These are phyloP conservation scores for Triops cancriformis DNA, from an alignment of 1,140 invertebrate genomes.

Conservation along the genomic window DNA sequence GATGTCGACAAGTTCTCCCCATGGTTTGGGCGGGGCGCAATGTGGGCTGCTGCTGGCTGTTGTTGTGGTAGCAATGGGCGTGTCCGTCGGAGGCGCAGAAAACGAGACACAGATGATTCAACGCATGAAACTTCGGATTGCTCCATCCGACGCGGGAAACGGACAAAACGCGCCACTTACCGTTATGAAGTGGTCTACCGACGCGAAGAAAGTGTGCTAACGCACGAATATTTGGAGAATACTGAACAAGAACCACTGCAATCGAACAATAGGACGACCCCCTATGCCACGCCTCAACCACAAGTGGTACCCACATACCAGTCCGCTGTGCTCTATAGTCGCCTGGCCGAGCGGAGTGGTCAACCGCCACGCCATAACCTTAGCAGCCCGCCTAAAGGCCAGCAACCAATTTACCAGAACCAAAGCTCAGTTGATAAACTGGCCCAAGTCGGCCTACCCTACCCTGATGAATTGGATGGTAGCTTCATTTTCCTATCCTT, in stretches of 20 bases:
- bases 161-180: constrained; percentile 32
- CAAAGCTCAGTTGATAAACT: background rate
- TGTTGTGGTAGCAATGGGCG: constrained; percentile 15
- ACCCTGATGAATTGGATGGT: background rate
- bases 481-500: background rate
- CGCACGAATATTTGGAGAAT: constrained; percentile 32
- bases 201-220: constrained; percentile 30
- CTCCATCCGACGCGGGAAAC: constrained; percentile 32
- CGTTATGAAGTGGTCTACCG: constrained; percentile 35
- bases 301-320: background rate
- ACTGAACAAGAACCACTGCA: constrained; percentile 9
- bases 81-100: constrained; percentile 14
- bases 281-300: background rate
- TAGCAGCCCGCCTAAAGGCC: background rate
- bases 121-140: constrained; percentile 29
- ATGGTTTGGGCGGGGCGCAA: background rate
- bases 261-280: background rate
- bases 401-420: constrained; percentile 2
- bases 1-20: constrained; percentile 15
- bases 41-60: background rate
- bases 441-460: background rate
- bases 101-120: constrained; percentile 19
- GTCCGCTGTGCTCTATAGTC: background rate
- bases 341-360: background rate
- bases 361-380: background rate